Evolutionary conservation across 1,140 invertebrate genomes (phyloP), one percentile per base, ranked within the genome.

Genomic region (Asobara japonica): DNA sequence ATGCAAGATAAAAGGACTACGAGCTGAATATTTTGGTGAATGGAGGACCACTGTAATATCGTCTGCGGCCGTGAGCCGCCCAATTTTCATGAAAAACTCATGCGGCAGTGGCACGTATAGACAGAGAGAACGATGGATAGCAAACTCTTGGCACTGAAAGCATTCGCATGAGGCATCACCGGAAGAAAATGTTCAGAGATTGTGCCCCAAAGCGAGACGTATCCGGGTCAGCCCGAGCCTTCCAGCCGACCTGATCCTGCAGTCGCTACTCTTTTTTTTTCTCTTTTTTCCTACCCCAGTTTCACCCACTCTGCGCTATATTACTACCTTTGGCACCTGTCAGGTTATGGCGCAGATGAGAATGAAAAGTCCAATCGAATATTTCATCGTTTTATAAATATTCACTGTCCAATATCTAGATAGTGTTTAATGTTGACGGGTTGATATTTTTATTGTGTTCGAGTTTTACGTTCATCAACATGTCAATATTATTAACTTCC

Each of bases 131-230:
- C 45, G 45, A 51, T 51, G 45, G 45, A 51, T 51, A 51, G 48
- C 27, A 60, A 33, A 51, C 45, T 62, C 60, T 70, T 70, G 68
- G 68, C 68, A 70, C 68, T 38, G 60, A 76, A 79, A 78, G 45
- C 45, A 82, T 84, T 79, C 79, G 75, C 77, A 77, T 78, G 77
- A 79, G 78, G 78, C 79, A 82, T 83, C 83, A 84, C 82, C 74
- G 80, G 79, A 72, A 79, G 77, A 85, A 85, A 80, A 85, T 84
- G 83, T 84, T 85, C 81, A 78, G 78, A 84, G 82, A 85, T 83
- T 84, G 80, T 82, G 81, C 79, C 81, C 78, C 65, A 68, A 69
- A 73, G 74, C 72, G 38, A 76, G 71, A 76, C 74, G 71, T 51
- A 51, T 51, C 18, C 45, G 45, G 45, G 45, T 51, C 45, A 73